Evolutionary conservation across 2,888 invertebrate species (phyloP).

Genomic region (Polia nebulosa): DNA sequence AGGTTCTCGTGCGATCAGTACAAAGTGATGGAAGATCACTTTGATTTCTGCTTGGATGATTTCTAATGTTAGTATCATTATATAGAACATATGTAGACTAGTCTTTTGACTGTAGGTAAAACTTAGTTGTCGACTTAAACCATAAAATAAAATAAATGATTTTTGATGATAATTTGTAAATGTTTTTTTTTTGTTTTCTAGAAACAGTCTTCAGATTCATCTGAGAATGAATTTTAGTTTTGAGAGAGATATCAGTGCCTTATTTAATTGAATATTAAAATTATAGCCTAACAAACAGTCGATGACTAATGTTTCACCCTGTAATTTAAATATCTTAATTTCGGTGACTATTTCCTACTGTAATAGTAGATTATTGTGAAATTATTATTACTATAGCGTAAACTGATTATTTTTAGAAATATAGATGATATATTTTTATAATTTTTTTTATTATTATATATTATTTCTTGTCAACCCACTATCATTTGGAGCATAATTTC

Average conservation of each 20-base stretch:
- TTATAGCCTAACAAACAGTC: not conserved
- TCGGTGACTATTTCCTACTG: slow-evolving; percentile 55
- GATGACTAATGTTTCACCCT: slow-evolving; percentile 27
- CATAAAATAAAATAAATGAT: not conserved
- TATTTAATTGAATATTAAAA: slow-evolving; percentile 15
- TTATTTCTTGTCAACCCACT: not conserved
- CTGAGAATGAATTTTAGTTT: not conserved
- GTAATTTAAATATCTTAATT: slow-evolving; percentile 26
- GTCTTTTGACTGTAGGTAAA: slow-evolving; percentile 36
- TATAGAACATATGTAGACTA: slow-evolving; percentile 31
- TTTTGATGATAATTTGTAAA: slow-evolving; percentile 5
- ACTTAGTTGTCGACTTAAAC: slow-evolving; percentile 23
- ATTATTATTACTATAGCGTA: slow-evolving; percentile 39
- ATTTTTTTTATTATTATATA: slow-evolving; percentile 19
- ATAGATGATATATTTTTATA: slow-evolving; percentile 56
- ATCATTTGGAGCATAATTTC: slow-evolving; percentile 11
- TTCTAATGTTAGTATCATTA: slow-evolving; percentile 69
- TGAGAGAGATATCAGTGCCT: slow-evolving; percentile 26
- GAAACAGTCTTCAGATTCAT: not conserved
- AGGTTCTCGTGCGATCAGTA: slow-evolving; percentile 81
- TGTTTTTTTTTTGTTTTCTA: not conserved
- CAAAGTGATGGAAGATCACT: slow-evolving; percentile 83
- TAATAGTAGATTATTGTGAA: slow-evolving; percentile 33
- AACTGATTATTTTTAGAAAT: slow-evolving; percentile 50
- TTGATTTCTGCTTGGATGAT: slow-evolving; percentile 86